Base-by-base conservation (phyloP, 2,888 invertebrate species). In the Osmoderma eremita region DNA sequence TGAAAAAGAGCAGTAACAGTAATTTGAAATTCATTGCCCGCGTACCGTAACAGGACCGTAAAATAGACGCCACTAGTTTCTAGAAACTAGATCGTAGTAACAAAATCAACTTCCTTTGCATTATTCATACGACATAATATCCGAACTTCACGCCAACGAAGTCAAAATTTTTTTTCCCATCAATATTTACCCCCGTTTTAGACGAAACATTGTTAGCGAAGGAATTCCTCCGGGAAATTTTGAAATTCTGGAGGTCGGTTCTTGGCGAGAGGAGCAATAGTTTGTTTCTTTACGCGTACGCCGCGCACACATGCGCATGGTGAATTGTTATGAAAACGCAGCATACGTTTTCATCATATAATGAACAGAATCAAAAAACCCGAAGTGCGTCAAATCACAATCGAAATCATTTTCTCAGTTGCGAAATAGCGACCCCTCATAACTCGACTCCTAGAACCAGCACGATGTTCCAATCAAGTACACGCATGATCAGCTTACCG, bases 51-150 rank as follows among this genome's bases (percentile, higher is more conserved):
- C 15, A 13, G 4, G 18, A 5, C 13, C 41, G 13, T 56, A 41
- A 56, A 56, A 41, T 41, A 15, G 12, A 17, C 41, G 18, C 13
- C 15, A 36, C 38, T 36, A 38, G 38, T 8, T 53, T n/a, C n/a
- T 17, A 12, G 10, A 53, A 53, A 53, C 53, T 53, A 53, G 38
- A 36, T 36, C 53, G 53, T 18, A 8, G 13, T 42, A 17, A 17
- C 42, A 17, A 13, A 42, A 17, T 17, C 42, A 15, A 53, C 50
- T 20, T 12, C 36, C 36, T 53, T 17, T 18, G 18, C 15, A 53
- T 53, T 53, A 36, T 38, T 53, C 53, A 53, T 53, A 12, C 53
- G n/a, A 12, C 38, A 53, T 53, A 53, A 53, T 53, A 13, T 36
- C 12, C 22, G 24, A 4, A 2, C 22, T 24, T 24, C 50, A n/a